Percentiles rank a stretch among this genome's conserved stretches.
These are phyloP conservation scores for Toxonevra muliebris DNA, from an alignment of 2,888 invertebrate genomes.

Conservation along the genomic window DNA sequence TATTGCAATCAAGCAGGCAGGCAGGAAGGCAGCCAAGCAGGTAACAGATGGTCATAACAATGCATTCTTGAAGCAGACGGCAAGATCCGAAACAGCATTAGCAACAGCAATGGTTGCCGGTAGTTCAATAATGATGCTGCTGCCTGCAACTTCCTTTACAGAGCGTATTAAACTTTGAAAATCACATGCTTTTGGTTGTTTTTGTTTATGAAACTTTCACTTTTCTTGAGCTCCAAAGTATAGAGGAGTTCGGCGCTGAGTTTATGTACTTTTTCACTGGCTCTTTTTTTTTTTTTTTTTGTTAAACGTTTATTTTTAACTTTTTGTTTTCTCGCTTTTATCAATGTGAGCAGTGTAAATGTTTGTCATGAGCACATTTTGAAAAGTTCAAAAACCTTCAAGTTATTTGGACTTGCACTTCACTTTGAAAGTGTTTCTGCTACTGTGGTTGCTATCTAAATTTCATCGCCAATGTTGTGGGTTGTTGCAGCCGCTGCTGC, in stretches of 20 bases:
- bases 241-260: too few relatives aligned
- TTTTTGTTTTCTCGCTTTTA: not conserved
- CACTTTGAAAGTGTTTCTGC: not conserved
- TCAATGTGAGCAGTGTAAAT: not conserved
- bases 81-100: not conserved
- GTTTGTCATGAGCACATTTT: not conserved
- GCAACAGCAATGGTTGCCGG: not conserved
- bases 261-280: too few relatives aligned
- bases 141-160: not conserved
- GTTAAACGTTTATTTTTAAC: not conserved
- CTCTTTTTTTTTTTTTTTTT: too few relatives aligned
- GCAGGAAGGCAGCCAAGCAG: not conserved
- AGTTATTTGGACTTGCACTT: slow-evolving; percentile 1
- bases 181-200: not conserved
- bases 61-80: not conserved
- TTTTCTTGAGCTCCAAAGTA: not conserved
- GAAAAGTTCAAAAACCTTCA: slow-evolving; percentile 8
- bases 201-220: not conserved
- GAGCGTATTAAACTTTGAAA: slow-evolving; percentile 4
- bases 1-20: not conserved
- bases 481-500: not conserved
- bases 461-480: not conserved
- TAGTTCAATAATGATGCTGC: not conserved
- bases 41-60: not conserved
- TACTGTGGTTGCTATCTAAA: not conserved